A percentile compares a stretch with the other conserved stretches of the same genome.
These are phyloP conservation scores for Ochlodes sylvanus DNA, from an alignment of 2,888 invertebrate species.

Conservation along the genomic window DNA sequence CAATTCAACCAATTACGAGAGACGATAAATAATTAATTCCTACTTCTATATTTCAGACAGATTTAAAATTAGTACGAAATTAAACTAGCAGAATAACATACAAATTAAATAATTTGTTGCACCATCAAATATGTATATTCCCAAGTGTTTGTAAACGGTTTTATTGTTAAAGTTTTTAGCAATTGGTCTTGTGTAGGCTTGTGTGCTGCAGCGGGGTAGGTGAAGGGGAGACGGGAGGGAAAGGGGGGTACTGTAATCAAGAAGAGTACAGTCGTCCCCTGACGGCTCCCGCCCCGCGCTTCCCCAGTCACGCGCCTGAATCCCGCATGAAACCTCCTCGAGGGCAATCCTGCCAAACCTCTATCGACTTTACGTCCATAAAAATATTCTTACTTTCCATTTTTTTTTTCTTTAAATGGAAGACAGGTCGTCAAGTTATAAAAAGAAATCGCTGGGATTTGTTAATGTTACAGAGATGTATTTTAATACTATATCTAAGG, in stretches of 20 bases:
- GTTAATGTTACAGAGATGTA: too few relatives aligned
- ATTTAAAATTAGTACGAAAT: too few relatives aligned
- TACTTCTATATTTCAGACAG: too few relatives aligned
- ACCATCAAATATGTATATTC: slow-evolving; percentile 15
- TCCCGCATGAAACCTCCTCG: slow-evolving; percentile 63
- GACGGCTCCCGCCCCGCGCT: slow-evolving; percentile 56
- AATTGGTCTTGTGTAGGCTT: slow-evolving; percentile 68
- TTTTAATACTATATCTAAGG: too few relatives aligned
- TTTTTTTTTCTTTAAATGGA: slow-evolving; percentile 65
- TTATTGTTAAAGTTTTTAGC: slow-evolving; percentile 45
- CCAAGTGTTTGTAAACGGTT: slow-evolving; percentile 30
- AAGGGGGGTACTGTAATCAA: slow-evolving; percentile 82
- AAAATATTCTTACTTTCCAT: slow-evolving; percentile 73
- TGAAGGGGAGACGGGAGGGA: slow-evolving; percentile 51
- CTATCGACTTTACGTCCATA: slow-evolving; percentile 78
- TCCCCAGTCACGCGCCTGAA: slow-evolving; percentile 53
- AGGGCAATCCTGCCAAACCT: slow-evolving; percentile 81
- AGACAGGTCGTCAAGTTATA: slow-evolving; percentile 47
- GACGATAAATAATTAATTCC: too few relatives aligned
- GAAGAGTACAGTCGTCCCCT: slow-evolving; percentile 84
- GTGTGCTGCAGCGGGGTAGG: slow-evolving; percentile 61
- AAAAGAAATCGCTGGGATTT: slow-evolving; percentile 34
- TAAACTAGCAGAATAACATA: too few relatives aligned
- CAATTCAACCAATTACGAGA: too few relatives aligned
- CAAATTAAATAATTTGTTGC: too few relatives aligned